Conservation (phyloP, 2,888 invertebrate species). For the Sussaba pulchella region DNA sequence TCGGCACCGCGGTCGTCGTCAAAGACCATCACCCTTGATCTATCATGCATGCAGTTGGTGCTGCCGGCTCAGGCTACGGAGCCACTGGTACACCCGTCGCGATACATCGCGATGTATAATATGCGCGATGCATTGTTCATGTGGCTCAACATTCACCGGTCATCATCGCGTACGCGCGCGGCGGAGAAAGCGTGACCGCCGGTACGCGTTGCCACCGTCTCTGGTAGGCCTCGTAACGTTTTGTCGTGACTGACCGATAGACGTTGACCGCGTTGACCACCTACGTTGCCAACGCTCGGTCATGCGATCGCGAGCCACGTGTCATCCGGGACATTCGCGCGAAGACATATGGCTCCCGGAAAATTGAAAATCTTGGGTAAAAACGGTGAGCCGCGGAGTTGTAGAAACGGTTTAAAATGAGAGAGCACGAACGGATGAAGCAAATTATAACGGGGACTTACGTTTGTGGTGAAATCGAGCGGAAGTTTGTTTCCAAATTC, state of each 20-base stretch:
- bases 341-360: not conserved
- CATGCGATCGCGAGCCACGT: slow-evolving; percentile 54
- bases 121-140: slow-evolving; percentile 5
- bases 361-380: not conserved
- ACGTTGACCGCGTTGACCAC: slow-evolving; percentile 39
- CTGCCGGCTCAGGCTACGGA: not conserved
- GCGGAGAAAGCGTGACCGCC: slow-evolving; percentile 19
- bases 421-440: no score
- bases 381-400: no score
- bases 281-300: slow-evolving; percentile 48
- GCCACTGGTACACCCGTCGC: not conserved
- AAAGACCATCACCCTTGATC: slow-evolving; percentile 24
- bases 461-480: no score
- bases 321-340: slow-evolving; percentile 59
- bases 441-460: no score
- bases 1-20: slow-evolving; percentile 26
- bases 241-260: slow-evolving; percentile 8
- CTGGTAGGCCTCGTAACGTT: not conserved
- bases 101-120: not conserved
- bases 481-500: no score
- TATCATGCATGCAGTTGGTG: slow-evolving; percentile 24
- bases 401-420: no score
- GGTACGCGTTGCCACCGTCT: not conserved
- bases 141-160: slow-evolving; percentile 12
- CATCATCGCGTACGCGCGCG: slow-evolving; percentile 22